These are phyloP conservation scores for Eubucco bourcierii DNA, from an alignment of 2,113 vertebrate genomes.

Conservation along the genomic window DNA sequence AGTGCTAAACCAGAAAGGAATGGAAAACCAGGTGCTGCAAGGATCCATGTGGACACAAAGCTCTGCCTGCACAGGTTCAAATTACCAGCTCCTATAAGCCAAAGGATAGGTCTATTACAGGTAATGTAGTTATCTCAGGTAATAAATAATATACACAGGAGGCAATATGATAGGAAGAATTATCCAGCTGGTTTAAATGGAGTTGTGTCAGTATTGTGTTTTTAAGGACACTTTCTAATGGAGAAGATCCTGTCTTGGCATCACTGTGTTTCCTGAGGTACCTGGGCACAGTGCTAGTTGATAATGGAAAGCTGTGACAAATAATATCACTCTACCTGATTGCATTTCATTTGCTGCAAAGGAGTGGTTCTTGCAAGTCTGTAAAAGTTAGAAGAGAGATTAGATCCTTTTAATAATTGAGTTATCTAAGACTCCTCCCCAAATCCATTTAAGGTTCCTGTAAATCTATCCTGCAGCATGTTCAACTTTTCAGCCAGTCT, in stretches of 20 bases:
- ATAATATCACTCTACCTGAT: neutral
- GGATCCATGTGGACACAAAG: neutral
- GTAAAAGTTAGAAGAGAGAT: conserved; percentile 41
- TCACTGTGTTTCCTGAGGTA: neutral
- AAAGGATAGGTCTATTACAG: neutral
- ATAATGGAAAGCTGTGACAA: neutral
- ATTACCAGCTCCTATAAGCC: neutral
- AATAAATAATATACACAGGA: conserved; percentile 45
- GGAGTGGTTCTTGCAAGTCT: neutral
- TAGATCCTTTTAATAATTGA: conserved; percentile 46
- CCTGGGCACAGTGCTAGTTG: neutral
- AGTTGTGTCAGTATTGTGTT: neutral
- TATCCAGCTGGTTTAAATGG: neutral
- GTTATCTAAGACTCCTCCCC: conserved; percentile 25
- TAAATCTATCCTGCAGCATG: conserved; percentile 5
- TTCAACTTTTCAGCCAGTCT: fast-evolving
- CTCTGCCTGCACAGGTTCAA: neutral
- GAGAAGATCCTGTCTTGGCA: neutral
- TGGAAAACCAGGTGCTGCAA: neutral
- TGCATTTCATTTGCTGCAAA: neutral
- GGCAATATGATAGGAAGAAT: conserved; percentile 19
- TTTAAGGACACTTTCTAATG: neutral
- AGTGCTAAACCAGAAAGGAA: neutral
- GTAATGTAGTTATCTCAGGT: neutral
- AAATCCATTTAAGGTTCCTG: conserved; percentile 20